phyloP scores from a whole-genome alignment of 2,888 invertebrate species.

The Cephus rjabovi region DNA sequence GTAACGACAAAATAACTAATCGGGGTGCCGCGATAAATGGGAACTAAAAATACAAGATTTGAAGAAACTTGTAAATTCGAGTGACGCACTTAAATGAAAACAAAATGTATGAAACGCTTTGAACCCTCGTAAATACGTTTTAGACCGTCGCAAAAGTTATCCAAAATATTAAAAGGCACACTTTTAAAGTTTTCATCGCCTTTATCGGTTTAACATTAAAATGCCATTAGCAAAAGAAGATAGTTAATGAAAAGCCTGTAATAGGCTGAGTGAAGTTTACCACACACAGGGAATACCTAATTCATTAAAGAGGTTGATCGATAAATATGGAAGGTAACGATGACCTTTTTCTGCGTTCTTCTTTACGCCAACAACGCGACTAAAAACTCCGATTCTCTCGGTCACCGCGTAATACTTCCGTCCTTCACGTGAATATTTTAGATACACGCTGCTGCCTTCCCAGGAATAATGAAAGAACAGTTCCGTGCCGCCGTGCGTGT shows the following conservation, averaged over 20 bases:
- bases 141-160: background rate
- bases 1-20: background rate
- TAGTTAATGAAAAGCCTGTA: background rate
- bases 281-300: background rate
- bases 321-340: background rate
- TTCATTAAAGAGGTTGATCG: background rate
- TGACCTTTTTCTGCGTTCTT: background rate
- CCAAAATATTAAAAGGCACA: background rate
- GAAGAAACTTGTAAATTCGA: background rate
- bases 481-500: background rate
- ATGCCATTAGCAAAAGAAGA: background rate
- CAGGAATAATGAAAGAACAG: conserved; percentile 10
- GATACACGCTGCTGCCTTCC: conserved; percentile 28
- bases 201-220: background rate
- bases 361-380: background rate
- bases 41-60: background rate
- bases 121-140: background rate
- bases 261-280: background rate
- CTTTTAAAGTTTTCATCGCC: background rate
- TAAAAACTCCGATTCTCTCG: background rate
- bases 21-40: background rate
- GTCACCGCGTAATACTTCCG: conserved; percentile 1
- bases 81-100: background rate
- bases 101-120: background rate
- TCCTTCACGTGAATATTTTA: conserved; percentile 39